Evolutionary conservation across 2,113 vertebrate genomes (phyloP).

Genomic region (Periophthalmodon schlosseri): DNA sequence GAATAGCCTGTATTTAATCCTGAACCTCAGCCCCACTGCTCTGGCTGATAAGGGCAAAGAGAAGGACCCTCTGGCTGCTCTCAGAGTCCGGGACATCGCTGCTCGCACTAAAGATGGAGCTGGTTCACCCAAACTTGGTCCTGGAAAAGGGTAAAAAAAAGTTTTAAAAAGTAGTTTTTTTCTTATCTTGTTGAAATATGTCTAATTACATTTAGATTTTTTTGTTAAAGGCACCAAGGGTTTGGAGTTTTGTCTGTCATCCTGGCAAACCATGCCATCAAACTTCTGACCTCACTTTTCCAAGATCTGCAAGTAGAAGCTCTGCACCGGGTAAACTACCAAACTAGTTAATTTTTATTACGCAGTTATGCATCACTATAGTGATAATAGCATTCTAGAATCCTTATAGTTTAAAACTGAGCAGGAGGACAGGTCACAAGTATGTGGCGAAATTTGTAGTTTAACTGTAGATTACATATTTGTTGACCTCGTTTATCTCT

Average conservation of each 20-base stretch:
- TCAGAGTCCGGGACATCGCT: conserved; percentile 92
- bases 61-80: conserved; percentile 94
- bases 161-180: neutral
- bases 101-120: conserved; percentile 93
- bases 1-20: conserved; percentile 97
- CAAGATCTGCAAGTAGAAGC: conserved; percentile 97
- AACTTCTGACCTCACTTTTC: conserved; percentile 91
- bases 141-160: conserved; percentile 88
- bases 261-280: conserved; percentile 95
- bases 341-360: neutral
- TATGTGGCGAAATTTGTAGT: too few relatives aligned
- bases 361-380: too few relatives aligned
- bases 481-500: too few relatives aligned
- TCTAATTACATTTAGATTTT: neutral
- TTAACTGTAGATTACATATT: too few relatives aligned
- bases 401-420: too few relatives aligned
- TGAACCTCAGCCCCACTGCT: conserved; percentile 94
- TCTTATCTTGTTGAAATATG: neutral
- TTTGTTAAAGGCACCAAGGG: conserved; percentile 86
- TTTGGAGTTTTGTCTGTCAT: conserved; percentile 96
- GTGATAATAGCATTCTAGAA: too few relatives aligned
- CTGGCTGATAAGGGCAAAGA: conserved; percentile 98
- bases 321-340: conserved; percentile 83
- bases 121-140: conserved; percentile 95
- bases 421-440: too few relatives aligned